Conservation (phyloP, 2,797 vertebrate species). For the Vultur gryphus region DNA sequence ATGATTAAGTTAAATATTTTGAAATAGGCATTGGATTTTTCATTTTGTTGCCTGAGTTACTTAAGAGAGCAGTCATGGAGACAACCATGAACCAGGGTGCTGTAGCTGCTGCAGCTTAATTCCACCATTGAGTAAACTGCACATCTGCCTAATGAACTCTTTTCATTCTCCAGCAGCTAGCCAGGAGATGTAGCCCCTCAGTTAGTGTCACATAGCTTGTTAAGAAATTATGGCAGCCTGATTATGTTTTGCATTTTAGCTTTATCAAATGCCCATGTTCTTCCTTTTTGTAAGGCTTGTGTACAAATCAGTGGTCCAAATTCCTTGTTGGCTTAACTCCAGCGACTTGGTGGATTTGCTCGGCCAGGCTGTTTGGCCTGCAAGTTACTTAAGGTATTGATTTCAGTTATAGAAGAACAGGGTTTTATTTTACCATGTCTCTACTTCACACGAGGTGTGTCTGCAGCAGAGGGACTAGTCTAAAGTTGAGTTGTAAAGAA, state of each 20-base stretch:
- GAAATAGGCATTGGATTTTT: neutral
- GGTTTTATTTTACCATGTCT: neutral
- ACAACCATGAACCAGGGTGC: neutral
- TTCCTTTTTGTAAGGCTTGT: neutral
- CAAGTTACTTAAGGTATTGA: neutral
- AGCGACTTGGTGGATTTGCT: neutral
- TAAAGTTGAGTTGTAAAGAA: neutral
- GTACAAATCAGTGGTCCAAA: neutral
- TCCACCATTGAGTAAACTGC: neutral
- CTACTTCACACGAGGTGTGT: accelerated
- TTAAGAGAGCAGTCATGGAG: neutral
- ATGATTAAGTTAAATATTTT: neutral
- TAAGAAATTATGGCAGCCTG: neutral
- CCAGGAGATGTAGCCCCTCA: neutral
- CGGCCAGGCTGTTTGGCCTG: neutral
- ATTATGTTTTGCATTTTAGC: neutral
- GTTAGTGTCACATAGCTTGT: neutral
- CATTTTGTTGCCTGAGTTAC: neutral
- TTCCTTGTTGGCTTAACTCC: neutral
- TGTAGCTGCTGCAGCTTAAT: neutral
- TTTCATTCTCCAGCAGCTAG: neutral
- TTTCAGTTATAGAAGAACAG: neutral
- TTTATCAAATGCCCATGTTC: neutral
- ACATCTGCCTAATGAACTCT: neutral
- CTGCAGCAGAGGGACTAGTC: neutral